Evolutionary conservation across 1,140 invertebrate species (phyloP), one percentile per base, ranked within the genome.

Genomic region (Megalonaias nervosa): DNA sequence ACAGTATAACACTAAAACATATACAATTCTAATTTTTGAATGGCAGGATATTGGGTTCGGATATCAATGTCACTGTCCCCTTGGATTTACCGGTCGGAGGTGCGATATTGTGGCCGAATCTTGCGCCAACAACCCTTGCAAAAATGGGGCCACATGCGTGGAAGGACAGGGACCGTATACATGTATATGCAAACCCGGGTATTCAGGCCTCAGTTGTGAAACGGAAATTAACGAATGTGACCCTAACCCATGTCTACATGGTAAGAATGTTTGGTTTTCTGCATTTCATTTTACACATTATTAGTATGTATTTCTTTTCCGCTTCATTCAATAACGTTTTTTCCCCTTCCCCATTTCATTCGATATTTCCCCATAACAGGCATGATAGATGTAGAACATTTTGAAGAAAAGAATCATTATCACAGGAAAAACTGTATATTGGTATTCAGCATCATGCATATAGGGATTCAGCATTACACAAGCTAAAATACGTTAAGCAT

Each of bases 101-200:
- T 90, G 89, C 75, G 87, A 89, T 73, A 68, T 94, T 2, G 92
- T 94, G 64, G 93, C 94, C n/a, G 92, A 93, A 65, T 95, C 95
- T 3, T 98, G 97, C 88, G 91, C 78, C 17, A 79, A 76, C 26
- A 80, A 82, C 19, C 96, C 96, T 0, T 98, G 97, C 89, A 91
- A 93, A 17, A 95, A 97, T 90, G 95, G 95, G 26, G 96, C 93
- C 68, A 94, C 93, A 31, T 98, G 97, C 90, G 92, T 94, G 73
- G 93, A 95, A 67, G 82, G 92, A 86, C 73, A 81, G 23, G 81
- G 62, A 9, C 76, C 81, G 14, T 90, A 89, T 91, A 90, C 92
- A 65, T 98, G 97, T 89, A 90, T 93, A 1, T 98, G 97, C 86
- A 93, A 93, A 5, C 87, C 93, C 3, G 96, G 96, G 21, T 90